A percentile compares a stretch with the other conserved stretches of the same genome.
phyloP scores from a whole-genome alignment of 2,113 vertebrate genomes.

The Triplophysa rosa region DNA sequence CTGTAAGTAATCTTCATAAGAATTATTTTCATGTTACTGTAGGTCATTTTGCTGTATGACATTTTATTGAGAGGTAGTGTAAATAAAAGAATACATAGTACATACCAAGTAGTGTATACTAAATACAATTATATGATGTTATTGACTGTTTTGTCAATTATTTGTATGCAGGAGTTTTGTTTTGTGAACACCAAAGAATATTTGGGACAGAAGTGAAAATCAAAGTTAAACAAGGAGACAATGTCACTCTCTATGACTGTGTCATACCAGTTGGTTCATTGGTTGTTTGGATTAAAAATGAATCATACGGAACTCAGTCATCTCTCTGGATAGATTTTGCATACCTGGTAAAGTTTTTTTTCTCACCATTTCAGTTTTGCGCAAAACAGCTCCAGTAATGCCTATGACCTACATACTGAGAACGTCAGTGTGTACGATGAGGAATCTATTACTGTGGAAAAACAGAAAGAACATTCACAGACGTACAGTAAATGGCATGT shows the following conservation, averaged over 20 bases:
- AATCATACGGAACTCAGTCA: constrained; percentile 22
- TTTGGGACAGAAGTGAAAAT: constrained; percentile 34
- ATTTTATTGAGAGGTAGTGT: not conserved
- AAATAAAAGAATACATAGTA: not conserved
- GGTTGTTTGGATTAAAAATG: constrained; percentile 30
- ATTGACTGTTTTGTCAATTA: not conserved
- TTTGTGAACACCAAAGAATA: constrained; percentile 2
- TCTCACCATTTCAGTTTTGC: constrained; percentile 7
- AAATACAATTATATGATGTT: too few relatives aligned
- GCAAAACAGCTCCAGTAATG: not conserved
- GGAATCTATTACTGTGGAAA: constrained; percentile 52
- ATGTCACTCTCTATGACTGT: constrained; percentile 23
- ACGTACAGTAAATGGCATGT: not conserved
- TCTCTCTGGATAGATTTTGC: not conserved
- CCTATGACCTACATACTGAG: constrained; percentile 34
- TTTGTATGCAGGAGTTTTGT: constrained; percentile 20
- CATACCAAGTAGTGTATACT: too few relatives aligned
- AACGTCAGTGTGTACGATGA: constrained; percentile 50
- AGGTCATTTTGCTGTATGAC: not conserved
- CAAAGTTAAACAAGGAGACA: constrained; percentile 42
- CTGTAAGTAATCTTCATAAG: constrained; percentile 21
- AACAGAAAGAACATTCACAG: not conserved
- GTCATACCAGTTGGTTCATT: not conserved
- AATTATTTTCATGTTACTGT: not conserved
- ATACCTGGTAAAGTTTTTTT: accelerated